Evolutionary conservation across 2,888 invertebrate genomes (phyloP).

Genomic region (Elysia crispata): DNA sequence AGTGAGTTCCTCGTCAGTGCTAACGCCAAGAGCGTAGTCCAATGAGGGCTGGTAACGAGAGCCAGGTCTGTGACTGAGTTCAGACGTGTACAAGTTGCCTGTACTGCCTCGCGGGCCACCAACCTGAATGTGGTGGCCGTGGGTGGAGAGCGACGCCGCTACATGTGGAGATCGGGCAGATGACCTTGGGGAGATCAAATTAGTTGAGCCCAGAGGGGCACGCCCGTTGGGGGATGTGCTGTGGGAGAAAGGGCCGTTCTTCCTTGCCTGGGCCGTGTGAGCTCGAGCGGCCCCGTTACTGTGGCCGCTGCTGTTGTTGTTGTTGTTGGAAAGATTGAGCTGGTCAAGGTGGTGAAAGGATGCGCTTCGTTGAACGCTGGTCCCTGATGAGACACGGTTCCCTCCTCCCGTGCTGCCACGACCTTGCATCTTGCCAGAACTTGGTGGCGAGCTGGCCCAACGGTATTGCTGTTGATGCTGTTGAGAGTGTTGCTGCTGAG

Average conservation of each 20-base stretch:
- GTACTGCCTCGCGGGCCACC: background rate
- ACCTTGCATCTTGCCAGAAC: background rate
- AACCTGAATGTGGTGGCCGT: background rate
- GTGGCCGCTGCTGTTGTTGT: too few species aligned
- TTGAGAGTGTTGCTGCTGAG: too few species aligned
- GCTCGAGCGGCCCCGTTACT: background rate
- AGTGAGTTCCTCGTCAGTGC: conserved; percentile 15
- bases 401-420: background rate
- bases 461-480: too few species aligned
- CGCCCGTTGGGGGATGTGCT: background rate
- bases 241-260: conserved; percentile 10
- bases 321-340: too few species aligned
- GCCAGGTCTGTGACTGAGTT: conserved; percentile 49
- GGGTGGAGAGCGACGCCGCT: conserved; percentile 35
- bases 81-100: conserved; percentile 49
- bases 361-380: conserved; percentile 1
- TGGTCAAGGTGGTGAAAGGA: conserved; percentile 28
- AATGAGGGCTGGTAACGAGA: conserved; percentile 57
- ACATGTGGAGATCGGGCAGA: conserved; percentile 34
- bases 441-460: background rate
- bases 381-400: background rate
- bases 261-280: background rate
- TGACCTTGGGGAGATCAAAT: conserved; percentile 6
- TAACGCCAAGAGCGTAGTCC: conserved; percentile 56
- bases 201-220: too few species aligned